Conservation (phyloP, 2,113 vertebrate genomes). For the Verasper variegatus region DNA sequence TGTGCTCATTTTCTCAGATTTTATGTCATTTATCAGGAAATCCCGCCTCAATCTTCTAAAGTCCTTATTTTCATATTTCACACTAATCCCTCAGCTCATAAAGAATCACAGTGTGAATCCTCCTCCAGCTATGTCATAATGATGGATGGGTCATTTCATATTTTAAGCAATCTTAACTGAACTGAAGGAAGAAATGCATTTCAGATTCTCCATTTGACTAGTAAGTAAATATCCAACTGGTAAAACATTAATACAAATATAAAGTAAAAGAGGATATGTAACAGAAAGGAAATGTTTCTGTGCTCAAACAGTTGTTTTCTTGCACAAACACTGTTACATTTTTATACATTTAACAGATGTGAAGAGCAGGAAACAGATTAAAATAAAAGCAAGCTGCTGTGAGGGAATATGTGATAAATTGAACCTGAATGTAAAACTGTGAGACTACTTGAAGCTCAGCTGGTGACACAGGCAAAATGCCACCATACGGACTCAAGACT, state of each 20-base stretch:
- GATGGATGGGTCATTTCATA: background rate
- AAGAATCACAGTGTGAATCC: constrained; percentile 6
- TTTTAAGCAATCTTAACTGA: background rate
- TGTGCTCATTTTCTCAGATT: background rate
- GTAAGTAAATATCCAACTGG: background rate
- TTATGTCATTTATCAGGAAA: constrained; percentile 2
- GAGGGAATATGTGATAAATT: background rate
- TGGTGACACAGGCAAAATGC: background rate
- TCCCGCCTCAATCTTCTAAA: background rate
- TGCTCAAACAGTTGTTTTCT: constrained; percentile 5
- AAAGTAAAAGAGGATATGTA: background rate
- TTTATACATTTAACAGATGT: constrained; percentile 52
- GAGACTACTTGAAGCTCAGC: background rate
- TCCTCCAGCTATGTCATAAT: constrained; percentile 7
- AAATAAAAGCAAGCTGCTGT: constrained; percentile 23
- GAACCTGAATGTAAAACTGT: constrained; percentile 3
- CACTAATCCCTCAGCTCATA: constrained; percentile 9
- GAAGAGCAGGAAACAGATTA: constrained; percentile 31
- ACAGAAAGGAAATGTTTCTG: constrained; percentile 18
- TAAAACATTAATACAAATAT: constrained; percentile 7
- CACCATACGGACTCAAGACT: constrained; percentile 20
- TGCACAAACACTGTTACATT: background rate
- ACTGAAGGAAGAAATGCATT: background rate
- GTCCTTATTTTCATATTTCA: background rate
- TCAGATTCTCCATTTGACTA: background rate